Evolutionary conservation across 2,797 vertebrate species (phyloP).

Genomic region (Paguma larvata): DNA sequence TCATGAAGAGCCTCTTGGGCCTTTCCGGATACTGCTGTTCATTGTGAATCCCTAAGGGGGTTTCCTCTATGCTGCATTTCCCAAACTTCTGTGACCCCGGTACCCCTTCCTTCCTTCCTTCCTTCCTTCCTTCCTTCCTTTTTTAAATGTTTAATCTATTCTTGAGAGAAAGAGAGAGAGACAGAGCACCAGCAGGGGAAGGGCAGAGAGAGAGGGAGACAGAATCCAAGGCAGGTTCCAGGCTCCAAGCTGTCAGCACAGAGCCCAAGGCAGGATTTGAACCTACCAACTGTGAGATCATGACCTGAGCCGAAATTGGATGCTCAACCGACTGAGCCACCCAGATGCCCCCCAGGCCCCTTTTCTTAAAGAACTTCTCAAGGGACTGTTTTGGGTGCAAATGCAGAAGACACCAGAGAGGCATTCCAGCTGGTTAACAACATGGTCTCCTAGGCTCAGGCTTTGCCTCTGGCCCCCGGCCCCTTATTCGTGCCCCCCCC

Average conservation of each 20-base stretch:
- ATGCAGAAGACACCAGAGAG: accelerated
- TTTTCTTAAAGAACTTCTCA: not conserved
- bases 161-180: too few species aligned
- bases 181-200: too few species aligned
- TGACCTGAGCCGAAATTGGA: too few species aligned
- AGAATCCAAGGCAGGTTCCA: too few species aligned
- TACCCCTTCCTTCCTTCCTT: not conserved
- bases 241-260: too few species aligned
- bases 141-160: too few species aligned
- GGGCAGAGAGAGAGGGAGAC: too few species aligned
- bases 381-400: not conserved
- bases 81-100: not conserved
- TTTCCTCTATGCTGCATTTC: not conserved
- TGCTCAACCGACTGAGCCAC: too few species aligned
- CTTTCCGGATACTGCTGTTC: not conserved
- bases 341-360: not conserved
- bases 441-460: accelerated
- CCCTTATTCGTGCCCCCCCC: not conserved
- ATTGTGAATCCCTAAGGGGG: not conserved
- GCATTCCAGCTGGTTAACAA: not conserved
- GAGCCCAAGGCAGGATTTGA: too few species aligned
- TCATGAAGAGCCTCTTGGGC: not conserved
- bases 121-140: too few species aligned
- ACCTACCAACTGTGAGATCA: too few species aligned
- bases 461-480: not conserved